Evolutionary conservation across 2,888 invertebrate species (phyloP), one percentile per base, ranked within the genome.

Genomic region (Ecliptopera silaceata): DNA sequence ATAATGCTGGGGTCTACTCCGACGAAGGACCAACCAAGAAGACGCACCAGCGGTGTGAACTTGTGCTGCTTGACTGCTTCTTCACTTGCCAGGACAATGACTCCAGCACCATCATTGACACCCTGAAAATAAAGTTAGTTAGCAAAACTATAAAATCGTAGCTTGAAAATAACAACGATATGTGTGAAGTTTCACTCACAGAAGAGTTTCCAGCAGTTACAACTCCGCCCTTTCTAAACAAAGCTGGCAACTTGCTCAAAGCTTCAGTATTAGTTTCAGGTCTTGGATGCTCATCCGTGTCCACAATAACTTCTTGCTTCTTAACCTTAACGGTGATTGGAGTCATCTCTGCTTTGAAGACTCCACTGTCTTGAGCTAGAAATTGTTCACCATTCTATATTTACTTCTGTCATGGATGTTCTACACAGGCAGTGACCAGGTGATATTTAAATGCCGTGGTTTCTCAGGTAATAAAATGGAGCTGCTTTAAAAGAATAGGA

Each of bases 151-250:
- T 32, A 8, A 18, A 12, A 46, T n/a, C 1, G 12, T 12, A 3
- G 13, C 8, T 8, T 26, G 26, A 12, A 13, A 13, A 34, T 4
- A 12, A 11, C 4, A n/a, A n/a, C n/a, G n/a, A n/a, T n/a, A n/a
- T n/a, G n/a, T n/a, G n/a, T n/a, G n/a, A 4, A 34, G 34, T 13
- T 36, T 15, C 26, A 59, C 63, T 61, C 41, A 96, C 96, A 93
- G 98, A 98, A 52, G 98, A 97, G 70, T 96, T 95, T 32, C 97
- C 99, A 63, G 98, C 98, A n/a, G 98, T 98, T 2, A 98, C 98
- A 4, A 96, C 93, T 22, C 99, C 99, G 59, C 96, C 95, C 81
- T 98, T 97, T 77, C 98, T 96, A 86, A 99, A 99, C 20, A 98
- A 92, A 1, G 97, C 92, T 0, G 96, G 95, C 54, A 99, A 91